phyloP scores from a whole-genome alignment of 2,113 vertebrate genomes.

The Zingel zingel region DNA sequence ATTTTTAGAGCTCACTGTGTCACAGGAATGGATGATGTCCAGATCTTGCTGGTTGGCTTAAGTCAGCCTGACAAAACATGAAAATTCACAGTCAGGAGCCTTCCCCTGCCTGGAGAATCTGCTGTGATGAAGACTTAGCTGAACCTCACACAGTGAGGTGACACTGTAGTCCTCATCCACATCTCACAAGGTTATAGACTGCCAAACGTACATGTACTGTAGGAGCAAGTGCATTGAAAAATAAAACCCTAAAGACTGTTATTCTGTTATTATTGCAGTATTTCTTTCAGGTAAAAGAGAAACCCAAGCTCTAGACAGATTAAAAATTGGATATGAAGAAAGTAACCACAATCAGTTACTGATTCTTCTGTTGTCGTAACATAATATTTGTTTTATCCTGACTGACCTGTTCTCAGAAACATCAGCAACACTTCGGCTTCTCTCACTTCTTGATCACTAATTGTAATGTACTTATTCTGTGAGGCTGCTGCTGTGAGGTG shows the following conservation, averaged over 20 bases:
- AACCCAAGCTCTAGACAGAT: neutral
- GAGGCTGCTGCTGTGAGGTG: constrained; percentile 17
- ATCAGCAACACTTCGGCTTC: constrained; percentile 4
- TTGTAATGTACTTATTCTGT: constrained; percentile 35
- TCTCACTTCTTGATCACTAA: constrained; percentile 15
- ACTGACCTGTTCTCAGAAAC: constrained; percentile 5
- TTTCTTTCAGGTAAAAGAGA: constrained; percentile 11
- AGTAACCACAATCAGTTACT: neutral
- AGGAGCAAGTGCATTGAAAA: neutral
- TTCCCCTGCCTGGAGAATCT: constrained; percentile 66
- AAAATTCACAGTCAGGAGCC: constrained; percentile 73
- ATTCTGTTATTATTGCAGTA: neutral
- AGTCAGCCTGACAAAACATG: constrained; percentile 74
- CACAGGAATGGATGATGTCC: constrained; percentile 71
- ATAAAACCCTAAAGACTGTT: neutral
- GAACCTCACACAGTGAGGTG: constrained; percentile 41
- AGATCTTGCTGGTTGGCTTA: constrained; percentile 75
- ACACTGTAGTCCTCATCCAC: constrained; percentile 1
- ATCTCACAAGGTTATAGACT: neutral
- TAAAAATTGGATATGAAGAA: neutral
- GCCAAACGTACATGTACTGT: neutral
- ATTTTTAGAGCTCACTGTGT: constrained; percentile 74
- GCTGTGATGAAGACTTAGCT: constrained; percentile 44
- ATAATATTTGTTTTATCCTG: neutral
- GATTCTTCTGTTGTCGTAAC: neutral